Base-by-base conservation (phyloP, 2,113 vertebrate genomes). In the Seriola rivoliana region DNA sequence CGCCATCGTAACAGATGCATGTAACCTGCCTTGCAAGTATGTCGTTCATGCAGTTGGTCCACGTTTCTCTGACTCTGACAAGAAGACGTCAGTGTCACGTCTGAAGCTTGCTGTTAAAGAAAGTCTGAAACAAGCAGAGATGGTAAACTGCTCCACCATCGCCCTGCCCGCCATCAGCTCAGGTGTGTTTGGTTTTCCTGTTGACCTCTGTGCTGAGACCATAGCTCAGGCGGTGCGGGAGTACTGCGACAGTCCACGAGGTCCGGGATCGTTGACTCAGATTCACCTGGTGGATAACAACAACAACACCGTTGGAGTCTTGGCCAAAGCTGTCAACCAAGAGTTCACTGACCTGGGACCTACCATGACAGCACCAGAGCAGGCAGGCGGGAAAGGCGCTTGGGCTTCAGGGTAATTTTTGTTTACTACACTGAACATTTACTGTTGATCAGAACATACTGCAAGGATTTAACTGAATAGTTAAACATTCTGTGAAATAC, bases 31-130 rank as follows among this genome's bases (percentile, higher is more conserved):
- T 0, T 99, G 95, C 86, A 95, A 84, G 60, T 89, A 92, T 0
- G 86, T 99, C 2, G 88, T 99, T 9, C 97, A 99, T 0, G 95
- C 97, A 0, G 95, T 98, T 0, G 97, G 97, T 40, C 97, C 97
- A 12, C 85, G 81, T 10, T 97, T 93, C 94, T 80, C 3, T 0
- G 4, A 21, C 0, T 3, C 21, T 0, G 84, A 93, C 8, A 13
- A 0, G 63, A n/a, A 0, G 0, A 84, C 13, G 0, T 81, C 94
- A 0, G 29, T 92, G 44, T 0, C 0, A 0, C 54, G 78, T 13
- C 87, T 99, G 29, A 93, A 63, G 75, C 75, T 9, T 1, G 93
- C 88, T 0, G 95, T 98, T 5, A 84, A 12, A 60, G 80, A 73
- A 1, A 95, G 95, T 42, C 87, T 99, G 0, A 67, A 2, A 0